Evolutionary conservation across 2,797 vertebrate genomes (phyloP).

Genomic region (Poecilia wingei): DNA sequence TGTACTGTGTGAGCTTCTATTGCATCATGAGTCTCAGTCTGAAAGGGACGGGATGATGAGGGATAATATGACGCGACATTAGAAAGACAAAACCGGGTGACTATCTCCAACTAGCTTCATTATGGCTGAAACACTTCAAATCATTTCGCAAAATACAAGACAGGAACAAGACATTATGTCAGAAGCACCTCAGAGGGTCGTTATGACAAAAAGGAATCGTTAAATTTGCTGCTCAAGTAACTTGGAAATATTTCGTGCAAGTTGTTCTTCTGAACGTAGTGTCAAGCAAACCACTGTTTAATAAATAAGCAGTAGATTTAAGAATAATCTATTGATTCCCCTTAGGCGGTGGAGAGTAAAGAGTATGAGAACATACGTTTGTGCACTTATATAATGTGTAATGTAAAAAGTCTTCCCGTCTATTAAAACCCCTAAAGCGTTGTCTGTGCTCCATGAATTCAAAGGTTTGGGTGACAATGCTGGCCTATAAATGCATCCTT

Average conservation of each 20-base stretch:
- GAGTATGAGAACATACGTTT: background rate
- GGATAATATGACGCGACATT: background rate
- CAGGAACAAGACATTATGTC: background rate
- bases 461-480: constrained; percentile 65
- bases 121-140: background rate
- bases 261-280: background rate
- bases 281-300: background rate
- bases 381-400: constrained; percentile 13
- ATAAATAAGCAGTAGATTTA: background rate
- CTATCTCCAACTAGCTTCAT: constrained; percentile 8
- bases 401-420: constrained; percentile 35
- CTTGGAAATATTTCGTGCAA: background rate
- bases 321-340: background rate
- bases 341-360: background rate
- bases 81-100: background rate
- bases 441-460: constrained; percentile 63
- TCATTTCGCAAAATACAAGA: background rate
- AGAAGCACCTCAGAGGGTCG: background rate
- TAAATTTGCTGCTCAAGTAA: background rate
- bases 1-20: constrained; percentile 30
- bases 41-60: background rate
- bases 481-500: constrained; percentile 43
- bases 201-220: background rate
- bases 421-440: constrained; percentile 49
- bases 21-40: constrained; percentile 20